phyloP scores from a whole-genome alignment of 2,888 invertebrate genomes.

The Pandemis cinnamomeana region DNA sequence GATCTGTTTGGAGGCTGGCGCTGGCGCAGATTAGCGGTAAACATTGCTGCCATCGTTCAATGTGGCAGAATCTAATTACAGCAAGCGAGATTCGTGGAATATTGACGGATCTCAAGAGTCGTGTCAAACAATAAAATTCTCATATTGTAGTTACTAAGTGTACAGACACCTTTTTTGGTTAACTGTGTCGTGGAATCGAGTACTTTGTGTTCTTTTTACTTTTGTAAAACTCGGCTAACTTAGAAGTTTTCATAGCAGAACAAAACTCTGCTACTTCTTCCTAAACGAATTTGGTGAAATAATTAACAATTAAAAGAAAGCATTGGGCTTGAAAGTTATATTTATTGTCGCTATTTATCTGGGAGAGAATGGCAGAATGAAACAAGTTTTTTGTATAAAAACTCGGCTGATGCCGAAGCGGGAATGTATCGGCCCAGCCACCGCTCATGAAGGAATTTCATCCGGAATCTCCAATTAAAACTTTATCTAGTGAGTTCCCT shows the following conservation, averaged over 20 bases:
- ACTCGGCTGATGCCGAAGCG: slow-evolving; percentile 72
- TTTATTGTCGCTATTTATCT: slow-evolving; percentile 72
- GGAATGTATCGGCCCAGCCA: slow-evolving; percentile 77
- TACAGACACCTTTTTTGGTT: slow-evolving; percentile 31
- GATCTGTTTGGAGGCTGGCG: slow-evolving; percentile 47
- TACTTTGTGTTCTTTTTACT: slow-evolving; percentile 5
- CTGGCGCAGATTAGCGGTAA: slow-evolving; percentile 46
- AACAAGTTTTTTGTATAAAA: slow-evolving; percentile 78
- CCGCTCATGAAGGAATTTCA: slow-evolving; percentile 73
- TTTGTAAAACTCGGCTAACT: neutral
- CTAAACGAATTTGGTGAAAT: slow-evolving; percentile 40
- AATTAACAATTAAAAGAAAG: slow-evolving; percentile 58
- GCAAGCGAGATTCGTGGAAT: slow-evolving; percentile 22
- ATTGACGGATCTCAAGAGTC: slow-evolving; percentile 14
- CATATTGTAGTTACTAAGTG: slow-evolving; percentile 15
- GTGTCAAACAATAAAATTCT: slow-evolving; percentile 32
- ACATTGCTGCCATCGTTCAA: slow-evolving; percentile 26
- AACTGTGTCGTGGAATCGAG: neutral
- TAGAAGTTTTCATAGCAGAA: slow-evolving; percentile 33
- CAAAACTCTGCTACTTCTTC: slow-evolving; percentile 17
- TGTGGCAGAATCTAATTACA: slow-evolving; percentile 32
- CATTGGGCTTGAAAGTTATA: slow-evolving; percentile 63
- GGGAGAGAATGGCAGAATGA: slow-evolving; percentile 63
- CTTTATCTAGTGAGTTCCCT: slow-evolving; percentile 72
- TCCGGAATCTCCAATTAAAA: slow-evolving; percentile 83